Evolutionary conservation across 2,888 invertebrate species (phyloP), one percentile per base, ranked within the genome.

Genomic region (Campopleginae sp.): DNA sequence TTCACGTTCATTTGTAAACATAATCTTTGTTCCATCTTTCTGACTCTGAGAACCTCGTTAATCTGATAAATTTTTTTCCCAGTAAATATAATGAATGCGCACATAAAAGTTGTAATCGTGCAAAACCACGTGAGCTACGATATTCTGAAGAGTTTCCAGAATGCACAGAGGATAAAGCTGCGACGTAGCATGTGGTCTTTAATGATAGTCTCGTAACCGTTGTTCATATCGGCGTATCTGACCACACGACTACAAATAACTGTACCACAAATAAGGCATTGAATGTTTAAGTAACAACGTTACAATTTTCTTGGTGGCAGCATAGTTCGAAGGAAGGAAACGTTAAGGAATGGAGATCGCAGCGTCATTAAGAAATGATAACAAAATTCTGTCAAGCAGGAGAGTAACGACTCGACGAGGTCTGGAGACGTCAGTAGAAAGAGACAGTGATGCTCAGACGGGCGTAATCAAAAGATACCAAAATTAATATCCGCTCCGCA

Each of bases 181-280:
- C 70, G 38, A 66, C 42, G 65, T 44, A 82, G 75, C 66, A 46
- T 80, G 63, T 80, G 72, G 54, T 51, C 61, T 66, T 75, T 80
- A 80, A 85, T 85, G 82, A 85, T 85, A 85, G 80, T 68, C 76
- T 80, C 48, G 76, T 58, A 74, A 85, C 80, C 85, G 85, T 85
- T 85, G 80, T 77, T 76, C 44, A 82, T 77, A 74, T 72, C 65
- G 44, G 42, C 48, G 38, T 80, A 70, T 71, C 61, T 71, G 61
- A 38, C 48, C 46, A 23, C 65, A 66, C 65, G 72, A 63, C 71
- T 48, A 19, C 42, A 31, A 74, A 66, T 72, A 61, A 71, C 75
- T 38, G 66, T 71, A 85, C 76, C 72, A 80, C 82, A 80, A 80
- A 85, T 85, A 85, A 85, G 80, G 44, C 76, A 79, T 71, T 85